Evolutionary conservation across 2,888 invertebrate genomes (phyloP).

Genomic region (Druceiella hillmani): DNA sequence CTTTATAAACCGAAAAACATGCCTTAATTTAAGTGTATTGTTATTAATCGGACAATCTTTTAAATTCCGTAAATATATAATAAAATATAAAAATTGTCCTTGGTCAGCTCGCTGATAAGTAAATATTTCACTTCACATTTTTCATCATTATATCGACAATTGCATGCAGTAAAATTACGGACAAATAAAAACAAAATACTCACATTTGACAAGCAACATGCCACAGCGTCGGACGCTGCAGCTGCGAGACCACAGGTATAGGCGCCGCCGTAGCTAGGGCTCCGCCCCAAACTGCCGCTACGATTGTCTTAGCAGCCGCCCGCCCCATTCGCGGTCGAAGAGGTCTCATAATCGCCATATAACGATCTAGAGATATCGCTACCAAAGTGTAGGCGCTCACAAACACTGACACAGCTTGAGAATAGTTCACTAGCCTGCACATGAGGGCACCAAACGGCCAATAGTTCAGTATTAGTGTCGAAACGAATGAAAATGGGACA

Average conservation of each 20-base stretch:
- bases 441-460: conserved; percentile 85
- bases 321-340: conserved; percentile 68
- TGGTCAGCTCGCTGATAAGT: no score
- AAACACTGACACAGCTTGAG: conserved; percentile 74
- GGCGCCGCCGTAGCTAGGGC: conserved; percentile 69
- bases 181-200: conserved; percentile 28
- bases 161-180: background rate
- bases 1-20: no score
- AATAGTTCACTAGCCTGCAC: conserved; percentile 79
- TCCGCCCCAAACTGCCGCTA: conserved; percentile 59
- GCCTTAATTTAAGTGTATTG: no score
- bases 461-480: conserved; percentile 70
- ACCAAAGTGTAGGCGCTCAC: conserved; percentile 84
- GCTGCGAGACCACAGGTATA: conserved; percentile 59
- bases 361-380: conserved; percentile 77
- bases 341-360: conserved; percentile 78
- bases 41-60: no score
- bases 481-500: conserved; percentile 84
- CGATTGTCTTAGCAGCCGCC: conserved; percentile 51
- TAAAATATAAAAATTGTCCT: no score
- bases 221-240: conserved; percentile 51
- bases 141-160: no score
- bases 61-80: no score
- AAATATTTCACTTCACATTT: no score
- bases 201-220: conserved; percentile 55